phyloP scores from a whole-genome alignment of 2,797 vertebrate species.

The Spinibarbus caldwelli region DNA sequence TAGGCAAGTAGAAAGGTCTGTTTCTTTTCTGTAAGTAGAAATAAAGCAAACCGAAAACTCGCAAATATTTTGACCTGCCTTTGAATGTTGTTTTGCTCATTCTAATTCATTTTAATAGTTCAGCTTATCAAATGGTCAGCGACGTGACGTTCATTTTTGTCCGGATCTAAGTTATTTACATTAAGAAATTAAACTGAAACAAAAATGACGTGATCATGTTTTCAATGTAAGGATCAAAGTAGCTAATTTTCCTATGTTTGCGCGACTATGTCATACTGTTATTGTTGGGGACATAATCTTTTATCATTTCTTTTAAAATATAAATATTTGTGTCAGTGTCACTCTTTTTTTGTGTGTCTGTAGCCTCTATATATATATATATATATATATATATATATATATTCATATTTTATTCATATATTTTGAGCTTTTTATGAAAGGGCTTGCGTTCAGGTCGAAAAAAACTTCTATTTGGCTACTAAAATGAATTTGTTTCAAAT shows the following conservation, averaged over 20 bases:
- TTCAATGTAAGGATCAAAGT: not conserved
- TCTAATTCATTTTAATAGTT: not conserved
- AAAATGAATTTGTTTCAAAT: not conserved
- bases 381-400: no score
- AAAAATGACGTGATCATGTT: not conserved
- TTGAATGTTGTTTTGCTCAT: not conserved
- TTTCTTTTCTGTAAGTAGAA: not conserved
- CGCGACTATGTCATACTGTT: not conserved
- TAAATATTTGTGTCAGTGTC: not conserved
- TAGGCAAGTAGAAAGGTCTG: constrained; percentile 25
- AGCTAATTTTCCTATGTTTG: not conserved
- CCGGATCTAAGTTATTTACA: not conserved
- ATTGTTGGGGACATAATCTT: not conserved
- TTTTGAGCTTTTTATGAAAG: not conserved
- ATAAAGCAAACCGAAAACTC: not conserved
- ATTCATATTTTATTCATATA: not conserved
- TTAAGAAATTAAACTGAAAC: not conserved
- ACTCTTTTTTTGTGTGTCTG: not conserved
- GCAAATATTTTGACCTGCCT: not conserved
- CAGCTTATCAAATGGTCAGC: not conserved
- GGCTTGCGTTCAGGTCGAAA: not conserved
- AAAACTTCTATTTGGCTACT: not conserved
- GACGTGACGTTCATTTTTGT: not conserved
- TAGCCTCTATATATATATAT: no score
- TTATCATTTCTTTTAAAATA: not conserved